Evolutionary conservation across 2,113 vertebrate species (phyloP).

Genomic region (Callorhinus ursinus): DNA sequence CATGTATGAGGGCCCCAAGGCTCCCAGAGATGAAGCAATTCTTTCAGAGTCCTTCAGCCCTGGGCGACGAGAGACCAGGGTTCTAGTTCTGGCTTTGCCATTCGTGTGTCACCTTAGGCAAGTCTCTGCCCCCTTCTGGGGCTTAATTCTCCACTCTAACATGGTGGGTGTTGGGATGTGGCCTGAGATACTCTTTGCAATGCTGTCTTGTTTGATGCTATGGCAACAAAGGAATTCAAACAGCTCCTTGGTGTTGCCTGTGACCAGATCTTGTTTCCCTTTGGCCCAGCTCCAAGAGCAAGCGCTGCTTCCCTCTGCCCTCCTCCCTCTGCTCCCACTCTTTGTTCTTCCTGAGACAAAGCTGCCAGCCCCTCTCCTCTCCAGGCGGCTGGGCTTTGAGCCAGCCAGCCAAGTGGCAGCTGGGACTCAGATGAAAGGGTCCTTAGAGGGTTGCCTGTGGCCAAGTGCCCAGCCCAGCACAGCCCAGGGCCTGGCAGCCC

Average conservation of each 20-base stretch:
- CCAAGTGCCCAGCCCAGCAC: conserved; percentile 54
- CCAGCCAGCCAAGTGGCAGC: conserved; percentile 75
- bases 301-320: conserved; percentile 28
- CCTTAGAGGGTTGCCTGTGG: conserved; percentile 62
- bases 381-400: conserved; percentile 48
- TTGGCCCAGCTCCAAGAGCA: conserved; percentile 58
- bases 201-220: background rate
- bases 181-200: background rate
- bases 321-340: background rate
- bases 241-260: background rate
- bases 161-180: background rate
- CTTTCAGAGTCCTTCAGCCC: background rate
- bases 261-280: conserved; percentile 54
- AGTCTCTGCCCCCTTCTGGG: background rate
- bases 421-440: conserved; percentile 74
- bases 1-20: background rate
- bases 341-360: conserved; percentile 64
- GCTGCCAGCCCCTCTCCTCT: conserved; percentile 46
- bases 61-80: background rate
- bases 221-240: conserved; percentile 46
- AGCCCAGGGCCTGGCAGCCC: conserved; percentile 55
- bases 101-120: background rate
- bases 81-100: background rate
- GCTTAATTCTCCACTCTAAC: background rate
- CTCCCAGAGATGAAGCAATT: background rate